Conservation (phyloP, 2,888 invertebrate species). For the Hipparchia sbordonii region DNA sequence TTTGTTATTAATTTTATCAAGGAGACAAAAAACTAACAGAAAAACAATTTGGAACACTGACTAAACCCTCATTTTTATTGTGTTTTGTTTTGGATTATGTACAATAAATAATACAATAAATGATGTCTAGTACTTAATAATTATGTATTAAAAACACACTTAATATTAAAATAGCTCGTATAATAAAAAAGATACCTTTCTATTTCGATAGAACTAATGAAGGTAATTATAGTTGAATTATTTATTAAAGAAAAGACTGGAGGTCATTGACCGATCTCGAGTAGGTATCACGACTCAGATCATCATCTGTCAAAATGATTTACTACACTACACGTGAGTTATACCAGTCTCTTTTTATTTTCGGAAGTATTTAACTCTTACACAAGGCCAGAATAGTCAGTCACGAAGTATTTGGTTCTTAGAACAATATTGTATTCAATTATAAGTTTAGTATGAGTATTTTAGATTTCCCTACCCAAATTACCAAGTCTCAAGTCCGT, state of each 20-base stretch:
- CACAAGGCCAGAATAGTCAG: background rate
- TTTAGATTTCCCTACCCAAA: too few species aligned
- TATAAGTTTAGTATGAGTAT: background rate
- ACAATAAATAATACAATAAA: too few species aligned
- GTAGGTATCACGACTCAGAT: conserved; percentile 49
- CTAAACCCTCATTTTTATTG: too few species aligned
- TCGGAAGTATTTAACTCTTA: conserved; percentile 1
- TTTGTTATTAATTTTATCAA: too few species aligned
- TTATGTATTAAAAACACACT: too few species aligned
- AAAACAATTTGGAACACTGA: too few species aligned
- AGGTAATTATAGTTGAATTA: background rate
- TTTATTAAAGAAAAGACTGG: background rate
- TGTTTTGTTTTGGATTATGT: too few species aligned
- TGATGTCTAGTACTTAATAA: too few species aligned
- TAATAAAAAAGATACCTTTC: background rate
- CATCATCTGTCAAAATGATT: conserved; percentile 42
- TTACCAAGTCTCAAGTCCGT: too few species aligned
- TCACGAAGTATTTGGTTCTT: conserved; percentile 5
- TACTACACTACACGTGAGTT: background rate
- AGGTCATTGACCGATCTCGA: conserved; percentile 36
- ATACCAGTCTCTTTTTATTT: background rate
- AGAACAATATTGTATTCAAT: background rate
- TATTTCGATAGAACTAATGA: background rate
- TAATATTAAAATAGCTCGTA: too few species aligned
- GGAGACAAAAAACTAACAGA: too few species aligned